A percentile compares a stretch with the other conserved stretches of the same genome.
These are phyloP conservation scores for Euzetes globulus DNA, from an alignment of 2,888 invertebrate species.

Conservation along the genomic window DNA sequence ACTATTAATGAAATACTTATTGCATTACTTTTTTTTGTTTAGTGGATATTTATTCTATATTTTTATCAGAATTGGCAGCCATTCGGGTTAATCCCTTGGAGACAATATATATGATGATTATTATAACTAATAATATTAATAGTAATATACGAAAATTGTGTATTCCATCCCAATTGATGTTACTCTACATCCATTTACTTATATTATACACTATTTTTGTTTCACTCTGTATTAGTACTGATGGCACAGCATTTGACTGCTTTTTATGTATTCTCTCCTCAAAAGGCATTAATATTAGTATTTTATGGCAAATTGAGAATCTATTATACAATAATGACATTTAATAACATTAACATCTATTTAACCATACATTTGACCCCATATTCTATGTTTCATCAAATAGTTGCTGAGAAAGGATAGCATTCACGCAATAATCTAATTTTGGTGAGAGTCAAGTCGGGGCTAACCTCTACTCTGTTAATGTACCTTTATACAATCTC, in stretches of 20 bases:
- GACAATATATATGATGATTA: conserved; percentile 15
- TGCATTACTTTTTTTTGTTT: background rate
- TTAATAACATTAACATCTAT: conserved; percentile 21
- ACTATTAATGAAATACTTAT: background rate
- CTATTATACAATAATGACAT: background rate
- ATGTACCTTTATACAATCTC: background rate
- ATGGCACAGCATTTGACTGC: background rate
- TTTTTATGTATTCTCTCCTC: background rate
- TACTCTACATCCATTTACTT: conserved; percentile 14
- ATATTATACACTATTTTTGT: background rate
- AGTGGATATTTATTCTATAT: background rate
- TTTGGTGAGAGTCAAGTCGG: background rate
- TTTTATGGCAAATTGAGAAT: conserved; percentile 8
- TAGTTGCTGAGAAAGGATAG: background rate
- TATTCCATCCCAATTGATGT: conserved; percentile 17
- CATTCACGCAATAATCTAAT: background rate
- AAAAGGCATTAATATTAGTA: conserved; percentile 19
- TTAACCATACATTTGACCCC: conserved; percentile 22
- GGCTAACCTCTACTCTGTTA: background rate
- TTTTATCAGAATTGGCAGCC: conserved; percentile 3
- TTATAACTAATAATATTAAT: conserved; percentile 15
- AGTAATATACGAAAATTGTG: conserved; percentile 15
- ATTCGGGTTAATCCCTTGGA: background rate
- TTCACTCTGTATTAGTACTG: background rate
- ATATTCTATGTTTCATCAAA: background rate